These are phyloP conservation scores for Notothenia coriiceps DNA, from an alignment of 2,113 vertebrate genomes.

Conservation along the genomic window DNA sequence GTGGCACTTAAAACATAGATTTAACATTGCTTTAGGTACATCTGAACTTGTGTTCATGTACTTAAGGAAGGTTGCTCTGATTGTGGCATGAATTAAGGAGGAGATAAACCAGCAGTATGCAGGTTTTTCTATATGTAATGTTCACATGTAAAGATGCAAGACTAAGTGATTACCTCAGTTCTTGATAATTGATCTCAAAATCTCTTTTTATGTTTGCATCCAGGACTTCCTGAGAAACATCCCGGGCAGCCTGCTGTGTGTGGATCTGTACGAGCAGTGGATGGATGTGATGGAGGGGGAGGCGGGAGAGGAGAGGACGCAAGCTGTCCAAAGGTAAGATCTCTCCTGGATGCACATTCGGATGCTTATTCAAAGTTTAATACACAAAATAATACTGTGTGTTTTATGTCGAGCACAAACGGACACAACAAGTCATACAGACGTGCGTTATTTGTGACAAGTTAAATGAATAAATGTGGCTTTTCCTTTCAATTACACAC, in stretches of 20 bases:
- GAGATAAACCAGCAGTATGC: not conserved
- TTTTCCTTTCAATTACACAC: constrained; percentile 8
- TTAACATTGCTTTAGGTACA: too few species aligned
- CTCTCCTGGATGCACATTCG: too few species aligned
- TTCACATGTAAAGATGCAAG: too few species aligned
- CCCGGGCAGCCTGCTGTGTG: constrained; percentile 91
- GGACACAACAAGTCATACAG: too few species aligned
- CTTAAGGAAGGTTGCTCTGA: not conserved
- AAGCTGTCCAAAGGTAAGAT: constrained; percentile 86
- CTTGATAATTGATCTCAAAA: not conserved
- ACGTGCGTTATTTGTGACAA: too few species aligned
- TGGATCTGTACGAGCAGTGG: constrained; percentile 91
- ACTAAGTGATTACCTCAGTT: not conserved
- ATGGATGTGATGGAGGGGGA: constrained; percentile 87
- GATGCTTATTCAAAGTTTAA: too few species aligned
- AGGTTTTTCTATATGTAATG: too few species aligned
- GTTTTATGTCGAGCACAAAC: too few species aligned
- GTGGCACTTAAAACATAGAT: not conserved
- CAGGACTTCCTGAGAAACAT: constrained; percentile 95
- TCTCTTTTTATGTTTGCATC: not conserved
- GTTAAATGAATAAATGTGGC: not conserved
- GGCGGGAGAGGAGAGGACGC: constrained; percentile 84
- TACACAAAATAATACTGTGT: not conserved
- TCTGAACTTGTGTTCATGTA: not conserved
- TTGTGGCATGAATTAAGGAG: not conserved